phyloP scores from a whole-genome alignment of 92 coral and sea anemone genomes.

The Isaurus tuberculatus region DNA sequence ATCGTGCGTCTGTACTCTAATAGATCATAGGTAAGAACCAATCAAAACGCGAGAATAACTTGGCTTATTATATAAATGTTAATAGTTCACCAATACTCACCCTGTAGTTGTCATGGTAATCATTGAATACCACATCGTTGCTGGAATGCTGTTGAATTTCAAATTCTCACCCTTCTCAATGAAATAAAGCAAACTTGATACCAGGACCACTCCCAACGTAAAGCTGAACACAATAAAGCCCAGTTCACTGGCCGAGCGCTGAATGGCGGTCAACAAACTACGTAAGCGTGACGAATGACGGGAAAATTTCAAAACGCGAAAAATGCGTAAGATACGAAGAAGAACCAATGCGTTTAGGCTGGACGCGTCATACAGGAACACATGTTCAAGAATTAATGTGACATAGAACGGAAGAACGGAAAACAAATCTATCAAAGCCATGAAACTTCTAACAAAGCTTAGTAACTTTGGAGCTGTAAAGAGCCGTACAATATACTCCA shows the following conservation, averaged over 20 bases:
- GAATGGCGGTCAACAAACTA: constrained; percentile 84
- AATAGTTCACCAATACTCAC: constrained; percentile 53
- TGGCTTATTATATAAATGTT: too few relatives aligned
- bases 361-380: constrained; percentile 63
- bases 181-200: constrained; percentile 86
- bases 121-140: constrained; percentile 97
- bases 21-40: too few relatives aligned
- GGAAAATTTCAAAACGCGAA: constrained; percentile 92
- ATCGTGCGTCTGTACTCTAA: background rate
- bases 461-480: constrained; percentile 73
- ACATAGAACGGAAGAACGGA: constrained; percentile 88
- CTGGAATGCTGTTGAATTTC: constrained; percentile 87
- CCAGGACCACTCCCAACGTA: constrained; percentile 77
- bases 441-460: constrained; percentile 71
- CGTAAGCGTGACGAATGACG: constrained; percentile 86
- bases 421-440: constrained; percentile 77
- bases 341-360: constrained; percentile 79
- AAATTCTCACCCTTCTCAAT: constrained; percentile 64
- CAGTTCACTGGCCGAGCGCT: constrained; percentile 92
- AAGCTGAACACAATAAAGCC: constrained; percentile 85
- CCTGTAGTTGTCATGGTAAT: constrained; percentile 99
- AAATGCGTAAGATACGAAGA: constrained; percentile 82
- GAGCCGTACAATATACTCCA: constrained; percentile 77
- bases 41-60: too few relatives aligned
- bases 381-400: constrained; percentile 59